These are phyloP conservation scores for Julus scanicus DNA, from an alignment of 2,888 invertebrate genomes.

Conservation along the genomic window DNA sequence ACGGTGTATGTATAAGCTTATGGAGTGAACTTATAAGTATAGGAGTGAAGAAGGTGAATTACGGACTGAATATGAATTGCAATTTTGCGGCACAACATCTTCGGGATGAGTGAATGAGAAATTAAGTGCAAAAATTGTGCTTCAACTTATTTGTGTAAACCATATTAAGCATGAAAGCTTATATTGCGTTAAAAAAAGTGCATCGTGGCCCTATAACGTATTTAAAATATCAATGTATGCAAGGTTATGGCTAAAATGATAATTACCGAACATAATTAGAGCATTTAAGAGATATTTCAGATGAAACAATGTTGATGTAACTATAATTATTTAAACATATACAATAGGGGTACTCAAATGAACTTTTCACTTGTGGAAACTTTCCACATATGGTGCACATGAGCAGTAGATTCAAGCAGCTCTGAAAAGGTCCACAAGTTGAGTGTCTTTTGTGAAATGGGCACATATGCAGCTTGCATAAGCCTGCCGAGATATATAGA, in stretches of 20 bases:
- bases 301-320: no score
- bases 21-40: background rate
- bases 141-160: background rate
- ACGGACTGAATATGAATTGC: background rate
- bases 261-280: background rate
- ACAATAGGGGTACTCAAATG: no score
- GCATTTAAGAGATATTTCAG: no score
- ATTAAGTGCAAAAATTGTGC: constrained; percentile 31
- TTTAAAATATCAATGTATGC: background rate
- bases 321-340: no score
- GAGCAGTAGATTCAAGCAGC: no score
- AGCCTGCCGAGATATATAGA: no score
- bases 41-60: background rate
- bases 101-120: background rate
- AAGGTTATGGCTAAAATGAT: background rate
- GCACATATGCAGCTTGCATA: no score
- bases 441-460: no score
- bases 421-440: no score
- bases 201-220: background rate
- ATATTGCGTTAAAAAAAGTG: background rate
- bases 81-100: background rate
- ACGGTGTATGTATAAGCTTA: constrained; percentile 28
- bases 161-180: background rate
- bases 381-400: no score
- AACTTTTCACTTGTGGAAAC: no score